A percentile compares a stretch with the other conserved stretches of the same genome.
These are phyloP conservation scores for Formica aserva DNA, from an alignment of 2,888 invertebrate genomes.

Conservation along the genomic window DNA sequence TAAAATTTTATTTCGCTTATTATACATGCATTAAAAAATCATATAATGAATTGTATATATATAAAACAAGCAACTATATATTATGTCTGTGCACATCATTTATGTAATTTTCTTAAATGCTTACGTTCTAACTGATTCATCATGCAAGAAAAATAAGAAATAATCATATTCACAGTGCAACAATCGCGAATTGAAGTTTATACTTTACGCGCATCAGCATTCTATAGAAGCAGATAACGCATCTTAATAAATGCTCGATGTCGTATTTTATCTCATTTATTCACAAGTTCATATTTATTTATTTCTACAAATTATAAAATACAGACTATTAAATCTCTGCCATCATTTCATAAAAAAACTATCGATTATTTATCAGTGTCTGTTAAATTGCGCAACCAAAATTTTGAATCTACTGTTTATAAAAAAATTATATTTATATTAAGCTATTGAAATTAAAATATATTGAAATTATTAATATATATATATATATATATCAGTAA, in stretches of 20 bases:
- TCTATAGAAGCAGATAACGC: neutral
- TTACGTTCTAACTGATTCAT: neutral
- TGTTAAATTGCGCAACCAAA: slow-evolving; percentile 2
- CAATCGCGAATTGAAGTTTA: neutral
- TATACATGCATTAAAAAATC: neutral
- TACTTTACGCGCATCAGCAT: neutral
- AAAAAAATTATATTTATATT: neutral
- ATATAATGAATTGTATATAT: neutral
- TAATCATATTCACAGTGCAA: neutral
- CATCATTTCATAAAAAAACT: neutral
- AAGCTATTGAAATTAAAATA: neutral
- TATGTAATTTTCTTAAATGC: neutral
- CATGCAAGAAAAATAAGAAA: neutral
- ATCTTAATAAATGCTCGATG: neutral
- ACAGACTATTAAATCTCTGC: neutral
- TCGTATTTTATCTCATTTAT: neutral
- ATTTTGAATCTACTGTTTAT: neutral
- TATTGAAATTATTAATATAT: neutral
- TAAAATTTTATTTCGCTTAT: neutral
- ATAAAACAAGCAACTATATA: neutral
- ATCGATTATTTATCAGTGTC: neutral
- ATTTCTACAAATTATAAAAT: neutral
- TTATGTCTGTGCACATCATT: neutral
- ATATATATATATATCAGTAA: neutral
- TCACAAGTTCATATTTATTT: slow-evolving; percentile 1